These are phyloP conservation scores for Botia almorhae DNA, from an alignment of 2,797 vertebrate species.

Conservation along the genomic window DNA sequence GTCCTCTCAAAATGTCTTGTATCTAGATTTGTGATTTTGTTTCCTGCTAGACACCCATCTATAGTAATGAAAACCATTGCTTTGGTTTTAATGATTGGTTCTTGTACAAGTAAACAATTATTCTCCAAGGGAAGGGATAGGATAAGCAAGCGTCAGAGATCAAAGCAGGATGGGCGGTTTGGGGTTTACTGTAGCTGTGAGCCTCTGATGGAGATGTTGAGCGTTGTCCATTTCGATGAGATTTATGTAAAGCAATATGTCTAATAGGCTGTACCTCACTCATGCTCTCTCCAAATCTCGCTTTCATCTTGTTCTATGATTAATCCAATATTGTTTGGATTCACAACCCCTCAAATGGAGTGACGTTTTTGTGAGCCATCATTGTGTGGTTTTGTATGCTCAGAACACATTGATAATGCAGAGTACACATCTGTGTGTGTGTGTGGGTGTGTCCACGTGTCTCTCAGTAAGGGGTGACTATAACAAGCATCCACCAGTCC, in stretches of 20 bases:
- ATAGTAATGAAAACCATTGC: not conserved
- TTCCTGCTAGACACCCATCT: not conserved
- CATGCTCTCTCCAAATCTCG: not conserved
- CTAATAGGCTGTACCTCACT: slow-evolving; percentile 46
- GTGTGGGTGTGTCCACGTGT: slow-evolving; percentile 32
- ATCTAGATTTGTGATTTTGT: slow-evolving; percentile 11
- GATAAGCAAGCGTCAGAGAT: slow-evolving; percentile 31
- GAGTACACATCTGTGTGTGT: slow-evolving; percentile 28
- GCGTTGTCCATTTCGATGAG: slow-evolving; percentile 44
- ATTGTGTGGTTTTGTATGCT: slow-evolving; percentile 12
- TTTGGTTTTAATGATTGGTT: slow-evolving; percentile 36
- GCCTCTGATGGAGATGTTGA: slow-evolving; percentile 64
- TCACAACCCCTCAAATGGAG: not conserved
- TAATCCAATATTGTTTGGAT: slow-evolving; percentile 41
- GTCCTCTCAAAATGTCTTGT: not conserved
- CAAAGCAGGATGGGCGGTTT: slow-evolving; percentile 28
- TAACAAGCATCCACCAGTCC: slow-evolving; percentile 55
- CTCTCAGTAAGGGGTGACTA: slow-evolving; percentile 40
- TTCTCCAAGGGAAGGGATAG: slow-evolving; percentile 9
- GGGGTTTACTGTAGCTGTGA: slow-evolving; percentile 55
- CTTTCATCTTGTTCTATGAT: slow-evolving; percentile 24
- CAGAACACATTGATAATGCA: slow-evolving; percentile 16
- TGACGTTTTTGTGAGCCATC: slow-evolving; percentile 37
- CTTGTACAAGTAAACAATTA: slow-evolving; percentile 43
- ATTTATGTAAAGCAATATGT: slow-evolving; percentile 42